Evolutionary conservation across 2,113 vertebrate genomes (phyloP).

Genomic region (Ochotona princeps): DNA sequence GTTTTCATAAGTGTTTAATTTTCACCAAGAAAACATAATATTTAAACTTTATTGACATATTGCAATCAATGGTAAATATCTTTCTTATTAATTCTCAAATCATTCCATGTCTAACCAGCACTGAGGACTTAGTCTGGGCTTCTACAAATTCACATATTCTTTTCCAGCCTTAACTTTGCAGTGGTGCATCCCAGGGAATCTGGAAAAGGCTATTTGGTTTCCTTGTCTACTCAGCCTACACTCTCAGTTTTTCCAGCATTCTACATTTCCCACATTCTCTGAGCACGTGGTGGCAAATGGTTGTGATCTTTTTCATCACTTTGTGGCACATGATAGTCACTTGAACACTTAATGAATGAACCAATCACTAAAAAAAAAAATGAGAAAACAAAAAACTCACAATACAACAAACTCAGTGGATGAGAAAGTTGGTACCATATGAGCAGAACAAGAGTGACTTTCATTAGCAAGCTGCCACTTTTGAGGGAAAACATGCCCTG

Average conservation of each 20-base stretch:
- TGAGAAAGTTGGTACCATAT: background rate
- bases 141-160: background rate
- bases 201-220: background rate
- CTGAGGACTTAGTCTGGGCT: background rate
- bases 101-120: background rate
- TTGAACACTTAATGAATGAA: background rate
- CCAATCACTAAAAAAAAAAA: background rate
- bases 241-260: background rate
- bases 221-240: background rate
- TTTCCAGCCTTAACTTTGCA: background rate
- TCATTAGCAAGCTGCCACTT: background rate
- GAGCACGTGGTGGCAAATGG: background rate
- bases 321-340: background rate
- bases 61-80: background rate
- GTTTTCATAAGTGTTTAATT: background rate
- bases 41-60: slow-evolving; percentile 32
- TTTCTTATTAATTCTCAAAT: background rate
- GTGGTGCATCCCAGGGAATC: background rate
- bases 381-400: background rate
- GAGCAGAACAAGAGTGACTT: background rate
- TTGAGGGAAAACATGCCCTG: background rate
- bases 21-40: background rate
- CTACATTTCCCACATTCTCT: background rate
- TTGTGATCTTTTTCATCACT: background rate
- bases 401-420: background rate